Evolutionary conservation across 2,888 invertebrate genomes (phyloP).

Genomic region (Nomada ruficornis): DNA sequence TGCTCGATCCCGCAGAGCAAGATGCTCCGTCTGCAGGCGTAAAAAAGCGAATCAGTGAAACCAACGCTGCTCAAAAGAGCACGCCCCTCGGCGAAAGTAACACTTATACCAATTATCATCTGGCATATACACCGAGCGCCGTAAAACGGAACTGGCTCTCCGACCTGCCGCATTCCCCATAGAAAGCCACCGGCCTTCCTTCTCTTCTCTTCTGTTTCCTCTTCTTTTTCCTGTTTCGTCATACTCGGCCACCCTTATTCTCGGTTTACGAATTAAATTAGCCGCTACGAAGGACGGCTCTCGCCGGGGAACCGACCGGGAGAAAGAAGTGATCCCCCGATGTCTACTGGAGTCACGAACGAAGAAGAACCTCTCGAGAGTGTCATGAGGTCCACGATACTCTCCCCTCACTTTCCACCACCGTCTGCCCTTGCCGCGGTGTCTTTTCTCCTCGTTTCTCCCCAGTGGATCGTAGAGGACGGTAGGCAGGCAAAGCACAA

Average conservation of each 20-base stretch:
- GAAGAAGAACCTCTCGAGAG: constrained; percentile 71
- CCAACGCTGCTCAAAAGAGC: constrained; percentile 39
- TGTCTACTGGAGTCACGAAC: constrained; percentile 80
- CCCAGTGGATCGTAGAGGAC: constrained; percentile 37
- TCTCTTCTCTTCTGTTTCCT: too few species aligned
- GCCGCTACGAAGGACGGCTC: constrained; percentile 65
- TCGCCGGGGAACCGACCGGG: constrained; percentile 42
- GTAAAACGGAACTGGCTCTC: constrained; percentile 31
- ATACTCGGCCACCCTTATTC: constrained; percentile 63
- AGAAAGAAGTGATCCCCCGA: constrained; percentile 79
- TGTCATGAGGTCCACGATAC: constrained; percentile 64
- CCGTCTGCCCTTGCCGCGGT: neutral
- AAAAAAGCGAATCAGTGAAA: constrained; percentile 28
- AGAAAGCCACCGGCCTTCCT: constrained; percentile 17
- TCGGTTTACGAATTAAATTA: constrained; percentile 81
- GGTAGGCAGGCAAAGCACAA: constrained; percentile 66
- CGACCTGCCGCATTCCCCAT: constrained; percentile 3
- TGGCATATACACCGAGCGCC: constrained; percentile 12
- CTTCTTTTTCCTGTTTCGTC: constrained; percentile 36
- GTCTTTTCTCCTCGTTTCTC: neutral
- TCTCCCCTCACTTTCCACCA: neutral
- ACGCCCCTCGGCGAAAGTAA: constrained; percentile 29
- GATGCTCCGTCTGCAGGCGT: constrained; percentile 14
- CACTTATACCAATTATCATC: constrained; percentile 58
- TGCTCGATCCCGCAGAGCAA: constrained; percentile 7